phyloP scores from a whole-genome alignment of 2,797 vertebrate genomes.

The Enteromius argenteus region DNA sequence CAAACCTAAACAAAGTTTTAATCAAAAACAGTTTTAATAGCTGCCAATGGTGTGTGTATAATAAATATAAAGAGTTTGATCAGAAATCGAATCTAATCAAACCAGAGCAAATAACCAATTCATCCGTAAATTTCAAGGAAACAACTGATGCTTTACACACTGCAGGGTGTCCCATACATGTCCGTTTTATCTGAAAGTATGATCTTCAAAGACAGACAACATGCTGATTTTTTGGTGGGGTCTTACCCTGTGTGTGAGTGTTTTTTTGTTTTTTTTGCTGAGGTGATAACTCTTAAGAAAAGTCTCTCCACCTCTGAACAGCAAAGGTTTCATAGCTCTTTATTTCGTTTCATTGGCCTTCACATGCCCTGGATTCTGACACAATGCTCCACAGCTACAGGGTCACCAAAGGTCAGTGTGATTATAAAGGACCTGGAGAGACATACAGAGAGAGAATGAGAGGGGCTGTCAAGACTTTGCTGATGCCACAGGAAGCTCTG shows the following conservation, averaged over 20 bases:
- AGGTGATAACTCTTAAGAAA: constrained; percentile 31
- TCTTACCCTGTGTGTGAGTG: not conserved
- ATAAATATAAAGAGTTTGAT: not conserved
- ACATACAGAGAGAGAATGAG: constrained; percentile 27
- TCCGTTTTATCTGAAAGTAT: not conserved
- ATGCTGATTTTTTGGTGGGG: not conserved
- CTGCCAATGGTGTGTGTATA: not conserved
- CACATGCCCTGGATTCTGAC: constrained; percentile 43
- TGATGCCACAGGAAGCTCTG: constrained; percentile 42
- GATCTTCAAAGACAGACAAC: constrained; percentile 13
- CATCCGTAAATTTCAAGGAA: not conserved
- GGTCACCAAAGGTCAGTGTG: constrained; percentile 40
- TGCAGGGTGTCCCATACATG: constrained; percentile 2
- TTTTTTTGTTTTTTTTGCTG: not conserved
- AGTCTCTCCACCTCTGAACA: not conserved
- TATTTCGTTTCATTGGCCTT: constrained; percentile 29
- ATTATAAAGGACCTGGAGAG: constrained; percentile 40
- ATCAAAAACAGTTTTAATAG: not conserved
- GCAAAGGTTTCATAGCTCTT: not conserved
- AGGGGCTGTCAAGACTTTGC: constrained; percentile 36
- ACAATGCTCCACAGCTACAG: constrained; percentile 32
- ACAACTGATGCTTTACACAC: not conserved
- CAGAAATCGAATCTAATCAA: not conserved
- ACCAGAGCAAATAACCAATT: not conserved
- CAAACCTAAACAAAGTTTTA: not conserved